Base-by-base conservation (phyloP, 2,888 invertebrate species). In the Melanchra persicariae region DNA sequence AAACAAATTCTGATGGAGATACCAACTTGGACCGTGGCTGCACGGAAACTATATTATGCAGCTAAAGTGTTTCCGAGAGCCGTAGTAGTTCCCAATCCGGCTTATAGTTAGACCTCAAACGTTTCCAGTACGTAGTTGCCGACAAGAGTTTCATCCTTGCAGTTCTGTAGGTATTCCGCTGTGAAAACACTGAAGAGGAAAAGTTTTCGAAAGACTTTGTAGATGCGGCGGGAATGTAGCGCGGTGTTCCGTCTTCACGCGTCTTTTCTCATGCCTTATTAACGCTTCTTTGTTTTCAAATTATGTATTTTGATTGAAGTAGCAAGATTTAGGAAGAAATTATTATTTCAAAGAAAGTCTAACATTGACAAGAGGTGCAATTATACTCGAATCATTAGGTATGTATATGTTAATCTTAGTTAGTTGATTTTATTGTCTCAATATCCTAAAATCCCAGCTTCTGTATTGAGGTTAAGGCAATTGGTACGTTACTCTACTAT, bases 1-100 rank as follows among this genome's bases (percentile, higher is more conserved):
- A 60, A 77, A 51, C 70, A 57, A 57, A 47, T 60, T 61, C 49
- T 47, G 43, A 47, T 43, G 30, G 49, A 60, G 62, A 66, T 63
- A 66, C 62, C 17, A 81, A 64, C 66, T 81, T 66, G 19, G 22
- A 17, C 58, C 10, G 37, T 45, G 12, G n/a, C 49, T 71, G 59
- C 66, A 57, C 34, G 34, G 17, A 52, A 66, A 70, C 60, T 68
- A 64, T 69, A 66, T 76, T 77, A 70, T 63, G 65, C 77, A 77
- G 45, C 54, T 47, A 54, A 79, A 75, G 65, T 70, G 71, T 66
- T 67, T 64, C 72, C 60, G 30, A 60, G 24, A 58, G 24, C 45
- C 57, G 37, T 34, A 57, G 58, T 58, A 55, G 22, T 30, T 52
- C 24, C 52, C 51, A 63, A 76, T 76, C 62, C 62, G 45, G 65